These are phyloP conservation scores for Alloplasta piceator DNA, from an alignment of 2,888 invertebrate genomes.

Conservation along the genomic window DNA sequence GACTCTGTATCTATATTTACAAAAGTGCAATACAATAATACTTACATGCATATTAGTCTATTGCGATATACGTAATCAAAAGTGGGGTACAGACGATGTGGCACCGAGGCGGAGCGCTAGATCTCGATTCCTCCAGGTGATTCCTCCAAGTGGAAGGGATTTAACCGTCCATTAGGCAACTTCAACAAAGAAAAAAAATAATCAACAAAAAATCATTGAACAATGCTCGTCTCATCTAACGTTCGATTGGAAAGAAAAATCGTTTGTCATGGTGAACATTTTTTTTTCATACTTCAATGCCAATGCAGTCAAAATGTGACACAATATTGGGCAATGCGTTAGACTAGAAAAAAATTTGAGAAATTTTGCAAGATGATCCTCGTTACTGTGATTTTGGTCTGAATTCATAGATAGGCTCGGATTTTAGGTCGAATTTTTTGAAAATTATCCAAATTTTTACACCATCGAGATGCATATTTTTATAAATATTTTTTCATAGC, in stretches of 20 bases:
- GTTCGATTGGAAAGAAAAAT: background rate
- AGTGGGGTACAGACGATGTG: conserved; percentile 61
- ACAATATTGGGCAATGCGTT: no score
- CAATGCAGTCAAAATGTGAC: no score
- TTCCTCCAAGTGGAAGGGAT: conserved; percentile 11
- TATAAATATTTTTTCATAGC: no score
- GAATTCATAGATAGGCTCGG: no score
- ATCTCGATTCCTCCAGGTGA: conserved; percentile 26
- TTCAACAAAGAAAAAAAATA: conserved; percentile 29
- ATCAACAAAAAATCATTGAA: conserved; percentile 2
- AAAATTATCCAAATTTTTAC: no score
- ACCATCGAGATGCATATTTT: no score
- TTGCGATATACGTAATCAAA: conserved; percentile 61
- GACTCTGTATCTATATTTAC: conserved; percentile 3
- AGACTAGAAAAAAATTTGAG: no score
- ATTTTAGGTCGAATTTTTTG: no score
- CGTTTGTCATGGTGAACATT: background rate
- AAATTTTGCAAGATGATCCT: background rate
- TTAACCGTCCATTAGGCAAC: conserved; percentile 26
- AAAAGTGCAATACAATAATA: conserved; percentile 10
- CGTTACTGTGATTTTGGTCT: background rate
- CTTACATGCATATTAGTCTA: background rate
- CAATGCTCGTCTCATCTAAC: background rate
- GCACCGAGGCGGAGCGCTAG: conserved; percentile 51
- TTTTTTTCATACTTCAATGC: no score